Percentiles rank a stretch among this genome's conserved stretches.
Conservation (phyloP, 2,888 invertebrate genomes). For the Theristus sp. region DNA sequence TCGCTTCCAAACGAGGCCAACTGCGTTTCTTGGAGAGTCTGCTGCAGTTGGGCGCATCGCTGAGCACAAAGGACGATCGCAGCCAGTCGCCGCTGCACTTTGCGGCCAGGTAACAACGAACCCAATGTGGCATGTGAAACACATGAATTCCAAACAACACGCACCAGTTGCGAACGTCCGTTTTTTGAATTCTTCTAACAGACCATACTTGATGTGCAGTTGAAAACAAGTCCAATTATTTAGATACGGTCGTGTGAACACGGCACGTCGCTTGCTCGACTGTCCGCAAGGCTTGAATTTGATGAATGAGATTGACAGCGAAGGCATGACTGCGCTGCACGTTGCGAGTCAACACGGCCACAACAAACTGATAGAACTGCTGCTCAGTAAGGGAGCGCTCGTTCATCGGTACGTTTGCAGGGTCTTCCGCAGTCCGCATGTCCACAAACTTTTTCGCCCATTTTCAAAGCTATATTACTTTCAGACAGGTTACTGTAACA, state of each 20-base stretch:
- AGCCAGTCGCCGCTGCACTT: conserved; percentile 73
- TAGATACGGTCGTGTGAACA: conserved; percentile 61
- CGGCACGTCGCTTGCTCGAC: conserved; percentile 54
- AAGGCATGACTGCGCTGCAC: conserved; percentile 64
- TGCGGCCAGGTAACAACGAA: conserved; percentile 71
- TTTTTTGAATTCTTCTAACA: too few relatives aligned
- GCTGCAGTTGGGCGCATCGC: conserved; percentile 56
- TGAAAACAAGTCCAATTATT: too few relatives aligned
- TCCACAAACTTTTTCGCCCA: too few relatives aligned
- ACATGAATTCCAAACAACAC: too few relatives aligned
- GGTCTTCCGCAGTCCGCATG: too few relatives aligned
- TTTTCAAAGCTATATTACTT: too few relatives aligned
- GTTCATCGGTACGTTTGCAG: too few relatives aligned
- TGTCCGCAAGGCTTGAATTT: conserved; percentile 48
- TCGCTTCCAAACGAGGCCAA: conserved; percentile 68
- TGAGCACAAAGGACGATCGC: conserved; percentile 65
- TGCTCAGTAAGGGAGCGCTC: conserved; percentile 62
- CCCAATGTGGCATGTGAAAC: too few relatives aligned
- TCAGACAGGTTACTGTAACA: too few relatives aligned
- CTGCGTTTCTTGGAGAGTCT: conserved; percentile 51
- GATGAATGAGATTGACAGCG: conserved; percentile 71
- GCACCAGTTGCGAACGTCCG: too few relatives aligned
- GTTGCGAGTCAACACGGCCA: conserved; percentile 65
- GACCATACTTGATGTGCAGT: too few relatives aligned
- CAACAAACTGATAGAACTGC: conserved; percentile 57